Percentiles rank a stretch among this genome's conserved stretches.
Conservation (phyloP, 1,140 invertebrate species). For the Drosophila funebris region DNA sequence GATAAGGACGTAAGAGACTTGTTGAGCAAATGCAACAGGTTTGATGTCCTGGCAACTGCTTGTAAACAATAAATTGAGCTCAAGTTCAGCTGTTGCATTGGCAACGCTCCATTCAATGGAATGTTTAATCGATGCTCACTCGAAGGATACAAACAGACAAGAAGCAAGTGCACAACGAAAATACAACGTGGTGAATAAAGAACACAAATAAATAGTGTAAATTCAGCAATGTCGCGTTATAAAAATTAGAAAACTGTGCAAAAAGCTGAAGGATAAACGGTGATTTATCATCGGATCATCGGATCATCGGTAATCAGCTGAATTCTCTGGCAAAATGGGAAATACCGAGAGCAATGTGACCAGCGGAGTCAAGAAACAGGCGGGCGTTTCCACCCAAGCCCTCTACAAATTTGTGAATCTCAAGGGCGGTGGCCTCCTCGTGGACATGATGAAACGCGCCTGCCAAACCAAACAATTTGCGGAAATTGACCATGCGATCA, state of each 20-base stretch:
- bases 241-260: constrained; percentile 44
- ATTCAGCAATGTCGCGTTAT: constrained; percentile 58
- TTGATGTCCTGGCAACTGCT: constrained; percentile 59
- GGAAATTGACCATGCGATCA: constrained; percentile 94
- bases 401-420: constrained; percentile 94
- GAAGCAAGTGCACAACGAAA: constrained; percentile 34
- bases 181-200: constrained; percentile 21
- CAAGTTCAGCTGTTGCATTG: constrained; percentile 81
- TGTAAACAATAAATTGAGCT: constrained; percentile 62
- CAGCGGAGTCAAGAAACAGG: constrained; percentile 95
- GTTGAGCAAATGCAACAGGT: constrained; percentile 65
- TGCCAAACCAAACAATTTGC: constrained; percentile 94
- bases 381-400: constrained; percentile 90
- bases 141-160: constrained; percentile 56
- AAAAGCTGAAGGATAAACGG: not conserved
- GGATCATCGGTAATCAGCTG: not conserved
- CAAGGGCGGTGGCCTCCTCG: constrained; percentile 95
- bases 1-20: constrained; percentile 40
- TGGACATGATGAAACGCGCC: constrained; percentile 97
- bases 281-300: not conserved
- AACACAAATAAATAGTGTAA: constrained; percentile 34
- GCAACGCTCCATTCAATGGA: constrained; percentile 51
- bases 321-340: constrained; percentile 87
- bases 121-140: constrained; percentile 65
- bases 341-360: constrained; percentile 97